Percentiles rank a stretch among this genome's conserved stretches.
These are phyloP conservation scores for Diadegma fenestrale DNA, from an alignment of 2,888 invertebrate species.

Conservation along the genomic window DNA sequence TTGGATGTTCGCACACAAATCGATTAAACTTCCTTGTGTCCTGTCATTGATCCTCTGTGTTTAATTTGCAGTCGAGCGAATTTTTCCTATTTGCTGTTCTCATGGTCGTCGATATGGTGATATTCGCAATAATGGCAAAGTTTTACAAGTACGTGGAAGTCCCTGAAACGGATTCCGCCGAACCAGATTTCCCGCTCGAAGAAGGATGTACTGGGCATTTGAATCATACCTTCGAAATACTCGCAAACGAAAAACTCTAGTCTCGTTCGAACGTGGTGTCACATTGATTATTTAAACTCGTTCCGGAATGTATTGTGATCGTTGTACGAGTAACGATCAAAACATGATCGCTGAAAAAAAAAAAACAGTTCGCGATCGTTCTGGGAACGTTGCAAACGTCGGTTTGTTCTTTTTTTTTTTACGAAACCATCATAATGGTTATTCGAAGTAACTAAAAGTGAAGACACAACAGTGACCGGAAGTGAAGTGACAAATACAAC, in stretches of 20 bases:
- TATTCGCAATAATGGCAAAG: constrained; percentile 93
- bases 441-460: background rate
- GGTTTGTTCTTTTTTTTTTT: background rate
- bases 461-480: background rate
- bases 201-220: constrained; percentile 38
- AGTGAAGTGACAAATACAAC: background rate
- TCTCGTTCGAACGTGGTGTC: background rate
- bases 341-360: background rate
- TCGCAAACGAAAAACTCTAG: constrained; percentile 55
- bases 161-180: constrained; percentile 71
- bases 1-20: background rate
- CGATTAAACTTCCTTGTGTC: background rate
- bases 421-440: background rate
- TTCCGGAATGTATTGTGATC: background rate
- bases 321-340: background rate
- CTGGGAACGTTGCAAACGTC: background rate
- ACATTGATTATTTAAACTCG: background rate
- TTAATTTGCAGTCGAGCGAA: constrained; percentile 89
- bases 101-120: constrained; percentile 93
- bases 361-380: constrained; percentile 1
- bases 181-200: constrained; percentile 60
- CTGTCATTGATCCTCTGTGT: background rate
- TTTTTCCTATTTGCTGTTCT: constrained; percentile 95
- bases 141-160: constrained; percentile 90
- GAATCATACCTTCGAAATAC: constrained; percentile 53